Evolutionary conservation across 2,888 invertebrate species (phyloP), one percentile per base, ranked within the genome.

Genomic region (Mythimna ferrago): DNA sequence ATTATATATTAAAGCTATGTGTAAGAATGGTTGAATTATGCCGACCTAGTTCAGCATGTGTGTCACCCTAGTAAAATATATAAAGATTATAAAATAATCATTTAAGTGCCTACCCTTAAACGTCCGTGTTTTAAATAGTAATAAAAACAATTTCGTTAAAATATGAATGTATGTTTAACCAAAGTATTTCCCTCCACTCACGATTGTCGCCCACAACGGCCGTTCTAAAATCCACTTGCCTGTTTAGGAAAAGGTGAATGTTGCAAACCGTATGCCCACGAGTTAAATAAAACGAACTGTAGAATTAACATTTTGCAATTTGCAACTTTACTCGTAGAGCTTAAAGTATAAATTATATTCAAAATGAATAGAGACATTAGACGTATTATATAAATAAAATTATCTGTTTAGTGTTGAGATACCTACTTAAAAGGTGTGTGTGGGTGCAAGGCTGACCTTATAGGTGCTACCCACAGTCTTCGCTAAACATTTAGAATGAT

Each of bases 381-480:
- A 78, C 87, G 60, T 89, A 80, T 79, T 76, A 73, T 60, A 7
- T 66, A 57, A 58, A 72, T 53, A 61, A 80, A 81, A 83, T 83
- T 88, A 87, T 90, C 90, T 91, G 91, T 89, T 91, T 91, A 92
- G 91, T 93, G 93, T 89, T 91, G 91, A 91, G 92, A 90, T 93
- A 93, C 93, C 80, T 89, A 88, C 91, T 88, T 94, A 95, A 91
- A 96, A 92, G 95, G 95, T 87, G 84, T 88, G 95, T 93, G 96
- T 96, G 96, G 96, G 96, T 94, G 96, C 96, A 96, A 96, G 96
- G 96, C 92, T 96, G 95, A 95, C 95, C 95, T 96, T 95, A 95
- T 91, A 95, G 93, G 93, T 90, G 91, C 96, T 92, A 90, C 94
- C 96, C 95, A 96, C 96, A 91, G 91, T 87, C 86, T 92, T 91